These are phyloP conservation scores for Toxonevra muliebris DNA, from an alignment of 2,888 invertebrate genomes.

Conservation along the genomic window DNA sequence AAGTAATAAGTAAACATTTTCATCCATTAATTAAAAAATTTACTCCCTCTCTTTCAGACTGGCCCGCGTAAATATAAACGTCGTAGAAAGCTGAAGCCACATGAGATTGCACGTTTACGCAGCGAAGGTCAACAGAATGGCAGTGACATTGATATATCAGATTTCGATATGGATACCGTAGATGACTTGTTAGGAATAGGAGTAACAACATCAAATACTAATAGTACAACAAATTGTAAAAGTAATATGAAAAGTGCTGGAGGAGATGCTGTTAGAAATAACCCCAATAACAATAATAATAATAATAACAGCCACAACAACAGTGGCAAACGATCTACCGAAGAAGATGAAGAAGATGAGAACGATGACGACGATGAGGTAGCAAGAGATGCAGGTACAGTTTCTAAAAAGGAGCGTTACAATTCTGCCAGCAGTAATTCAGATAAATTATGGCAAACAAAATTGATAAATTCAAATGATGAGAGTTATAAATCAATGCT, in stretches of 20 bases:
- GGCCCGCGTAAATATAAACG: slow-evolving; percentile 84
- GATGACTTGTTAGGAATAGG: slow-evolving; percentile 61
- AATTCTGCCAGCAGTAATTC: slow-evolving; percentile 49
- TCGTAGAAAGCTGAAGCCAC: slow-evolving; percentile 77
- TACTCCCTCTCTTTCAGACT: slow-evolving; percentile 64
- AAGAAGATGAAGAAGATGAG: slow-evolving; percentile 32
- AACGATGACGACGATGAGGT: slow-evolving; percentile 32
- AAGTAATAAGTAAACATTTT: too few relatives aligned
- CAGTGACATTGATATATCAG: slow-evolving; percentile 61
- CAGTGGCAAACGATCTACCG: background rate
- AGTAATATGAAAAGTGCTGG: slow-evolving; percentile 13
- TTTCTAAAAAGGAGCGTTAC: slow-evolving; percentile 42
- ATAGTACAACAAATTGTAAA: slow-evolving; percentile 28
- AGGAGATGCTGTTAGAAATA: slow-evolving; percentile 19
- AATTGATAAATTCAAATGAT: slow-evolving; percentile 55
- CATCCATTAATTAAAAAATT: background rate
- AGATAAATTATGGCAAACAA: slow-evolving; percentile 58
- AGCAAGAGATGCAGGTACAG: background rate
- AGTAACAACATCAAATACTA: slow-evolving; percentile 37
- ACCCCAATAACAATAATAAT: slow-evolving; percentile 23
- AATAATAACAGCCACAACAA: slow-evolving; percentile 18
- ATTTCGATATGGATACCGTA: slow-evolving; percentile 63
- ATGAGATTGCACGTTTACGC: slow-evolving; percentile 67
- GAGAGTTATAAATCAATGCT: slow-evolving; percentile 66
- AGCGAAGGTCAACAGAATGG: slow-evolving; percentile 51